A percentile compares a stretch with the other conserved stretches of the same genome.
These are phyloP conservation scores for Macropis europaea DNA, from an alignment of 2,888 invertebrate species.

Conservation along the genomic window DNA sequence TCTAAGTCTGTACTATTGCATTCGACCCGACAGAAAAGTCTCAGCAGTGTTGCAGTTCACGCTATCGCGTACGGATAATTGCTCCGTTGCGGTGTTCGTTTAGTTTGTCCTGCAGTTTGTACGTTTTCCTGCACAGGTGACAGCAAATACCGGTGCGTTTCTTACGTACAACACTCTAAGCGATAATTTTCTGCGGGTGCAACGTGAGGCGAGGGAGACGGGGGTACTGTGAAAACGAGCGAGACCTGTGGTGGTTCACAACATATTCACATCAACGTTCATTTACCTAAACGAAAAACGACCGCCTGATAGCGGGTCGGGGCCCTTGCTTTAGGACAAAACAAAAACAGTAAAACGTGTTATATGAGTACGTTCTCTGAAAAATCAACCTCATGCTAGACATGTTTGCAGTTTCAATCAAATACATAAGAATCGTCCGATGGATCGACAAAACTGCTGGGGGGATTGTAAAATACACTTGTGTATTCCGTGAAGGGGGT, in stretches of 20 bases:
- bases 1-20: slow-evolving; percentile 13
- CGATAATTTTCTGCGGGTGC: background rate
- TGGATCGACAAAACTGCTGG: no score
- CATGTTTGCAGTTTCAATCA: background rate
- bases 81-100: background rate
- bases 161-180: background rate
- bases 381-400: background rate
- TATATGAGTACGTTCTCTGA: slow-evolving; percentile 15
- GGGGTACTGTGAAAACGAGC: slow-evolving; percentile 1
- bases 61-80: background rate
- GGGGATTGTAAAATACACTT: background rate
- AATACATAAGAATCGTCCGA: no score
- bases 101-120: no score
- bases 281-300: slow-evolving; percentile 79
- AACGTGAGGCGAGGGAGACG: background rate
- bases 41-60: background rate
- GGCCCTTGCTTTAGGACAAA: slow-evolving; percentile 75
- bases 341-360: slow-evolving; percentile 49
- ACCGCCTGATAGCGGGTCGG: slow-evolving; percentile 78
- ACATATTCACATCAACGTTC: slow-evolving; percentile 56
- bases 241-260: slow-evolving; percentile 38
- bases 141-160: background rate
- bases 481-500: background rate
- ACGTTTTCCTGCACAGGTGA: no score
- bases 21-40: slow-evolving; percentile 4